Conservation (phyloP, 2,888 invertebrate species). For the Trichogramma dendrolimi region DNA sequence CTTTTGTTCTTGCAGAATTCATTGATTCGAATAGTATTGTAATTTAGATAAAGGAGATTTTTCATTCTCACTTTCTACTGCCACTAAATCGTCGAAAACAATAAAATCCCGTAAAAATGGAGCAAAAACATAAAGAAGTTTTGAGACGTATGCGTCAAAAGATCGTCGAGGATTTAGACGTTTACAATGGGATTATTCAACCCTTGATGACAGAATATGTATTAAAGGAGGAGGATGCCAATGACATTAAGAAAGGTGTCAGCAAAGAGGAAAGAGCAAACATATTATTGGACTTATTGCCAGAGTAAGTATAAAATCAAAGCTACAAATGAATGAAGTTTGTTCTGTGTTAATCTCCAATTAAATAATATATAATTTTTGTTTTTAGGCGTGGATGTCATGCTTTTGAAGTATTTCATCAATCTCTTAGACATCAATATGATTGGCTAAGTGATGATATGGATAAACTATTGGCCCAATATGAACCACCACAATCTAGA, state of each 20-base stretch:
- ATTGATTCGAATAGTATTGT: too few species aligned
- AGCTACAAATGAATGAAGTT: not conserved
- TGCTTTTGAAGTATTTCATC: constrained; percentile 58
- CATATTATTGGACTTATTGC: constrained; percentile 42
- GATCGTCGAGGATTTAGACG: constrained; percentile 42
- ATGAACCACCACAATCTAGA: constrained; percentile 27
- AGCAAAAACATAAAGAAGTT: constrained; percentile 38
- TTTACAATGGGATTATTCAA: constrained; percentile 41
- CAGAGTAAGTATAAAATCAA: constrained; percentile 34
- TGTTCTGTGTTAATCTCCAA: not conserved
- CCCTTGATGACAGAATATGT: constrained; percentile 38
- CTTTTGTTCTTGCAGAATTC: too few species aligned
- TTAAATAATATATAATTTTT: constrained; percentile 9
- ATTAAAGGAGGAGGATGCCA: constrained; percentile 39
- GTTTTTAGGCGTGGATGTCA: constrained; percentile 39
- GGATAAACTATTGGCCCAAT: constrained; percentile 34
- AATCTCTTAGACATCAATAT: constrained; percentile 57
- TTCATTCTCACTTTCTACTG: too few species aligned
- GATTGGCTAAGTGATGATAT: constrained; percentile 58
- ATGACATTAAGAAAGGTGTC: constrained; percentile 33
- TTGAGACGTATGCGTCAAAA: constrained; percentile 31
- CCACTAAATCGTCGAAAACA: too few species aligned
- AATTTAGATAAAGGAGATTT: too few species aligned
- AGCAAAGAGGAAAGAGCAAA: constrained; percentile 35
- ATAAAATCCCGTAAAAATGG: constrained; percentile 32